These are phyloP conservation scores for Sander vitreus DNA, from an alignment of 2,113 vertebrate species.

Conservation along the genomic window DNA sequence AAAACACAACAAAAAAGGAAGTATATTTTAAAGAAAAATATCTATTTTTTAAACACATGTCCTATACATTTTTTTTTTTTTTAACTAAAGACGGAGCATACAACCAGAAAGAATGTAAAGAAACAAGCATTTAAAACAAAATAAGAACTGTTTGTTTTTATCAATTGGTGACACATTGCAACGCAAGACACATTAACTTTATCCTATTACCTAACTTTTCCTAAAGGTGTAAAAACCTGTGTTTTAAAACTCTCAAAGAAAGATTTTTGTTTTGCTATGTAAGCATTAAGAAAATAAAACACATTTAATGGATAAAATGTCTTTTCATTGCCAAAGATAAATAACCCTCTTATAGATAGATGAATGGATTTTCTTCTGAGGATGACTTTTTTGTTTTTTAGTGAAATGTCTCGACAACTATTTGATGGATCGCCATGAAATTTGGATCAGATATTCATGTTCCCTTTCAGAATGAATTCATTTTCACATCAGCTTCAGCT, in stretches of 20 bases:
- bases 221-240: neutral
- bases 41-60: neutral
- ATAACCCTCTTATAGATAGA: neutral
- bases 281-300: neutral
- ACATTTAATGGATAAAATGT: neutral
- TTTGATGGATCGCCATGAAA: neutral
- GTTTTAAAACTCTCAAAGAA: neutral
- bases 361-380: neutral
- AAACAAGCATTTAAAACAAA: neutral
- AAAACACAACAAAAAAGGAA: neutral
- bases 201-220: neutral
- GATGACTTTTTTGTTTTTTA: neutral
- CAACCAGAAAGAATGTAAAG: neutral
- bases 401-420: neutral
- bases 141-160: neutral
- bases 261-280: neutral
- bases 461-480: neutral
- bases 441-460: neutral
- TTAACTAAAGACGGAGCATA: neutral
- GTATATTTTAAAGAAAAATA: conserved; percentile 27
- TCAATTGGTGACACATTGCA: no score
- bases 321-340: neutral
- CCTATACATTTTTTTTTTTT: neutral
- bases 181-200: no score
- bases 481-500: no score